Conservation (phyloP, 2,113 vertebrate genomes). For the Castor canadensis region DNA sequence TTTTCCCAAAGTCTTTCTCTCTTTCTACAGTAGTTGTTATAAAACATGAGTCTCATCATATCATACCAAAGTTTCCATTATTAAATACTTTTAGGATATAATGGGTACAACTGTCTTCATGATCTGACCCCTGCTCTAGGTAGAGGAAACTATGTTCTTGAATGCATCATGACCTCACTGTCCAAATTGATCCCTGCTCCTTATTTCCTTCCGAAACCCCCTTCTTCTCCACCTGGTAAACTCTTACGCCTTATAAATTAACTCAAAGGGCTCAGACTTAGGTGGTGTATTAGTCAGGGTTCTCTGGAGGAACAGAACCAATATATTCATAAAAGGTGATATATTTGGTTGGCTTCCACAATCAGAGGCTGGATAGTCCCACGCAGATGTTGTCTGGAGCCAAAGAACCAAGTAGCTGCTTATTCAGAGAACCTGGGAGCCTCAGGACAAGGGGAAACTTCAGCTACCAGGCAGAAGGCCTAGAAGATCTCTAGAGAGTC, state of each 20-base stretch:
- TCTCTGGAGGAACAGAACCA: not conserved
- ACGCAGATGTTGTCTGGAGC: too few species aligned
- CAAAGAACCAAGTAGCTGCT: not conserved
- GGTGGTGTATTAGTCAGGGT: not conserved
- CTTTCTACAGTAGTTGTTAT: not conserved
- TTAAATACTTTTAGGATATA: not conserved
- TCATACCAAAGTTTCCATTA: not conserved
- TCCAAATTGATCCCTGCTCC: not conserved
- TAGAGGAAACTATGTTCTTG: not conserved
- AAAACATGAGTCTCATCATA: not conserved
- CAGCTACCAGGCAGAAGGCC: not conserved
- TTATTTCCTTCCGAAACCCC: not conserved
- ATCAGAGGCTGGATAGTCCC: not conserved
- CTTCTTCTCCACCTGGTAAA: not conserved
- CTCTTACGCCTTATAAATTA: not conserved
- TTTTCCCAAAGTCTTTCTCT: not conserved
- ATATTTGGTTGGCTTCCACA: not conserved
- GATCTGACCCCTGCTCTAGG: not conserved
- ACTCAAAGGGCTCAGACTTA: too few species aligned
- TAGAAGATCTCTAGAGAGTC: not conserved
- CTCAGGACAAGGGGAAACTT: not conserved
- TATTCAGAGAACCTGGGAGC: not conserved
- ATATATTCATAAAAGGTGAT: not conserved
- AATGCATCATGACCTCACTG: not conserved
- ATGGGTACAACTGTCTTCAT: not conserved